phyloP scores from a whole-genome alignment of 2,797 vertebrate genomes.

The Knipowitschia caucasica region DNA sequence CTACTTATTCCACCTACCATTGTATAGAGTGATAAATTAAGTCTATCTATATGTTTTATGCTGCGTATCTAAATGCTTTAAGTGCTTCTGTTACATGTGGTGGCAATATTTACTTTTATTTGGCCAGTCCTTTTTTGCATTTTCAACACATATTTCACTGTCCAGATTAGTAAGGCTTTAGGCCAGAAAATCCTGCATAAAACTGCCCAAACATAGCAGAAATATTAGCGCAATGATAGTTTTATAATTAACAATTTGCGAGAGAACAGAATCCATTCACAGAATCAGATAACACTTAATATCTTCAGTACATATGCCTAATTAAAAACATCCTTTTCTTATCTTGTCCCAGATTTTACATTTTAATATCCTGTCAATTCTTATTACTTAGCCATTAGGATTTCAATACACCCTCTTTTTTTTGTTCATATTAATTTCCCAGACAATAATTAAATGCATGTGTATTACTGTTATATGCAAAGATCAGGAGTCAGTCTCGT shows the following conservation, averaged over 20 bases:
- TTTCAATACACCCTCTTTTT: slow-evolving; percentile 49
- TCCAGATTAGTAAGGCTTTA: too few relatives aligned
- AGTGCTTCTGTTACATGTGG: too few relatives aligned
- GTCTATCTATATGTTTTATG: too few relatives aligned
- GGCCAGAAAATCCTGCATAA: background rate
- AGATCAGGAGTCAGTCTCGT: slow-evolving; percentile 32
- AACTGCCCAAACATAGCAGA: background rate
- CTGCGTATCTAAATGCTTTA: too few relatives aligned
- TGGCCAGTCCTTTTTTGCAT: too few relatives aligned
- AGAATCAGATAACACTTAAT: slow-evolving; percentile 1
- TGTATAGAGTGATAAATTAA: too few relatives aligned
- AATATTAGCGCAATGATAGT: background rate
- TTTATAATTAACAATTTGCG: background rate
- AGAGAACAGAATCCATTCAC: background rate
- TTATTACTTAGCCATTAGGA: slow-evolving; percentile 33
- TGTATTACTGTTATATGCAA: slow-evolving; percentile 18
- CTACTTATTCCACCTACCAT: too few relatives aligned
- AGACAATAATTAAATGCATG: slow-evolving; percentile 49
- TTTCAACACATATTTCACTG: too few relatives aligned
- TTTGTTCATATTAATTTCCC: background rate
- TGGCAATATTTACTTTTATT: too few relatives aligned
- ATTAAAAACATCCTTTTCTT: slow-evolving; percentile 16
- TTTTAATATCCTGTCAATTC: slow-evolving; percentile 36
- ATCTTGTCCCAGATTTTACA: slow-evolving; percentile 25
- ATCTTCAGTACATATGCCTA: slow-evolving; percentile 18